Base-by-base conservation (phyloP, 1,140 invertebrate genomes). In the Popillia japonica region DNA sequence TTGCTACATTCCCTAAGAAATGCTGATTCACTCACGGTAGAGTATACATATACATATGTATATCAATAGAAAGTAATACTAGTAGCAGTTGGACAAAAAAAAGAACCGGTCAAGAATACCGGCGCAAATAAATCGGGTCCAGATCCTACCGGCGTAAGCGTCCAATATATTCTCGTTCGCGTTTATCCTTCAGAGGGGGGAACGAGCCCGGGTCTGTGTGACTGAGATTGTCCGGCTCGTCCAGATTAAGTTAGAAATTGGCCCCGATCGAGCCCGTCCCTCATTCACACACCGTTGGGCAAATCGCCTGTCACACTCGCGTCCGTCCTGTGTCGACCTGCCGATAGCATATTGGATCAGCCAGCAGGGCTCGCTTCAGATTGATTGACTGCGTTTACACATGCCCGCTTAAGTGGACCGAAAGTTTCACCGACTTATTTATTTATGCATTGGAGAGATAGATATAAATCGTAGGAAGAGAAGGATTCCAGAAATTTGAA, bases 281-380 rank as follows among this genome's bases (percentile, higher is more conserved):
- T 85, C 84, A 85, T 85, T 85, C 84, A 85, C 84, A 84, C 83
- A 78, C 83, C 83, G 83, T 82, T 85, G 83, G 76, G 80, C 83
- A 84, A 84, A 85, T 85, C 81, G 83, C 82, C 81, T 83, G 82
- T 84, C 83, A 84, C 82, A 84, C 83, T 83, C 81, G 27, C 27
- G 81, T 82, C 78, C 79, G 80, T 79, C 80, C 79, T 76, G 77
- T 76, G 77, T 73, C 79, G 73, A 78, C 79, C 79, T 78, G 79
- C 76, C 76, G 80, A 81, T 79, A 79, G 80, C 80, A 79, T 81
- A 81, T 79, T 78, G 80, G 78, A 81, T 81, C 80, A 76, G 76
- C 73, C 34, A 34, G 27, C 27, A 4, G 27, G 27, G 27, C 27
- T 34, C 27, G 34, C 34, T 78, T 79, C 78, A 55, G 72, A 76